These are phyloP conservation scores for Musca domestica DNA, from an alignment of 1,140 invertebrate genomes.

Conservation along the genomic window DNA sequence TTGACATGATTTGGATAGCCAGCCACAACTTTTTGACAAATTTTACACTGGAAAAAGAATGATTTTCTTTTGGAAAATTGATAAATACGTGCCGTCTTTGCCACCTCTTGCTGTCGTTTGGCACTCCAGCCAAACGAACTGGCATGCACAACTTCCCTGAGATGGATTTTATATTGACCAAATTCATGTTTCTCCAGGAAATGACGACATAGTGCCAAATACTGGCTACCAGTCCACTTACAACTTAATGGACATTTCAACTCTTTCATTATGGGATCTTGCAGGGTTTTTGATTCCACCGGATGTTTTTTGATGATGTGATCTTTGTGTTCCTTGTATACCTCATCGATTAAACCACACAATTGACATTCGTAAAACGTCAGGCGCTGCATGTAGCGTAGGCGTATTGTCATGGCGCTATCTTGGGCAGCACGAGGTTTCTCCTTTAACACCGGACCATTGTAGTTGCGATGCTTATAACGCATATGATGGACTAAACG, in stretches of 20 bases:
- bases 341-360: constrained; percentile 23
- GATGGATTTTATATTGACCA: background rate
- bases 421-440: constrained; percentile 19
- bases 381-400: constrained; percentile 24
- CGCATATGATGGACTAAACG: constrained; percentile 27
- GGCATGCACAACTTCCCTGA: constrained; percentile 11
- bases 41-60: constrained; percentile 24
- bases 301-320: constrained; percentile 27
- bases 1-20: constrained; percentile 23
- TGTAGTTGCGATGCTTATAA: constrained; percentile 25
- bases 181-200: background rate
- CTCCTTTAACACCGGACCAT: constrained; percentile 18
- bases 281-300: constrained; percentile 26
- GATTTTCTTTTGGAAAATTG: constrained; percentile 16
- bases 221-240: background rate
- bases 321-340: constrained; percentile 21
- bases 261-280: constrained; percentile 28
- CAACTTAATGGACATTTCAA: constrained; percentile 25
- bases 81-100: constrained; percentile 15
- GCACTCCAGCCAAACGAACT: constrained; percentile 18
- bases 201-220: constrained; percentile 6
- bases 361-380: constrained; percentile 28
- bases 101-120: constrained; percentile 4
- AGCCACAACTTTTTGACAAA: constrained; percentile 18
- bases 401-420: constrained; percentile 26